phyloP scores from a whole-genome alignment of 2,113 vertebrate genomes.

The Gavialis gangeticus region DNA sequence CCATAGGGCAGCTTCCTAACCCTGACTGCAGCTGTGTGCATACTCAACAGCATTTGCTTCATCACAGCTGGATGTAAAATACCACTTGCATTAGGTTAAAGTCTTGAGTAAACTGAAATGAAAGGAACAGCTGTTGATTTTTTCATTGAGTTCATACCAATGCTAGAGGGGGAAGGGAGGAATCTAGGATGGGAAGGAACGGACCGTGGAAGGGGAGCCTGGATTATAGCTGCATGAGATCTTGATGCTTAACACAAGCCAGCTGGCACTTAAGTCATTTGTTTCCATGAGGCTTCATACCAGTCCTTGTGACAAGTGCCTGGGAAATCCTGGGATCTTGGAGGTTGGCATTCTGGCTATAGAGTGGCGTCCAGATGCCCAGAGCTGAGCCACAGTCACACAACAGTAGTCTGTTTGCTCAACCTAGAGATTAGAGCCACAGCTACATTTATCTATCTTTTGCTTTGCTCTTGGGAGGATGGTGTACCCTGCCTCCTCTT shows the following conservation, averaged over 20 bases:
- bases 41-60: not conserved
- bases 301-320: not conserved
- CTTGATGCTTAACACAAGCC: not conserved
- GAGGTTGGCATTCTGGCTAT: not conserved
- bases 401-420: not conserved
- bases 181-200: not conserved
- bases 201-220: too few relatives aligned
- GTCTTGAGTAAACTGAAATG: conserved; percentile 60
- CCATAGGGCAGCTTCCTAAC: not conserved
- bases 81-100: conserved; percentile 50
- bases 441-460: not conserved
- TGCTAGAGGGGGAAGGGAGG: not conserved
- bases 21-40: not conserved
- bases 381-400: not conserved
- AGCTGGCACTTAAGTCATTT: not conserved
- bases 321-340: rapidly evolving
- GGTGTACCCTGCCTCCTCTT: not conserved
- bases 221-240: not conserved
- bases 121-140: conserved; percentile 62
- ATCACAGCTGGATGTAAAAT: conserved; percentile 60
- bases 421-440: not conserved
- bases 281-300: not conserved
- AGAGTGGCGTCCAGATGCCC: not conserved
- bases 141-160: conserved; percentile 55
- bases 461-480: not conserved